phyloP scores from a whole-genome alignment of 2,797 vertebrate species.

The Squalus acanthias region DNA sequence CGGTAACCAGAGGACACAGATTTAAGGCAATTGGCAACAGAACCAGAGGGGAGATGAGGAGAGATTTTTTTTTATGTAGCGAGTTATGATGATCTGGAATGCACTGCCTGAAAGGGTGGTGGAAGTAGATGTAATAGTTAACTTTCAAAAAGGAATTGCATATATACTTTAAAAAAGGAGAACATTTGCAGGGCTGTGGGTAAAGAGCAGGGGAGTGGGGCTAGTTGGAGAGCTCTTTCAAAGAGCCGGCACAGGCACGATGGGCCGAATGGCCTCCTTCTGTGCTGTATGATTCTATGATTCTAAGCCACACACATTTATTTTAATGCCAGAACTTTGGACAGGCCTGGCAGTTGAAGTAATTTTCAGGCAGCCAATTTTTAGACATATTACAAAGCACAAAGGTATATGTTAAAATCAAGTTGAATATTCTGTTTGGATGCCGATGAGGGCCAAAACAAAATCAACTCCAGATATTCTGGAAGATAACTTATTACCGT shows the following conservation, averaged over 20 bases:
- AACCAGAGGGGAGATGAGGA: background rate
- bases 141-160: background rate
- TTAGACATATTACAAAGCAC: background rate
- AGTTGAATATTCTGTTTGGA: background rate
- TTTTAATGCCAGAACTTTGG: background rate
- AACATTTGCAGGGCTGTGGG: too few species aligned
- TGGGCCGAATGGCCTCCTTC: background rate
- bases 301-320: background rate
- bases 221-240: background rate
- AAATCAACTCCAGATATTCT: background rate
- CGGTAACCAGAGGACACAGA: background rate
- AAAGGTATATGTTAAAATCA: background rate
- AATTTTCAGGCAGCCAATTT: background rate
- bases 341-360: background rate
- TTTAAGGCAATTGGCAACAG: background rate
- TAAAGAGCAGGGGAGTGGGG: background rate
- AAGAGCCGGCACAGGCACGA: background rate
- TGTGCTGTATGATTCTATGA: background rate
- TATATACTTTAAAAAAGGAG: background rate
- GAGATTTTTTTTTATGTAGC: background rate
- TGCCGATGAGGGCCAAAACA: background rate
- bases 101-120: background rate
- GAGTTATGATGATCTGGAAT: background rate
- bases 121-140: background rate
- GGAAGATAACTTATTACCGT: slow-evolving; percentile 57